Evolutionary conservation across 2,888 invertebrate genomes (phyloP), one percentile per base, ranked within the genome.

Genomic region (Ennomos quercinarius): DNA sequence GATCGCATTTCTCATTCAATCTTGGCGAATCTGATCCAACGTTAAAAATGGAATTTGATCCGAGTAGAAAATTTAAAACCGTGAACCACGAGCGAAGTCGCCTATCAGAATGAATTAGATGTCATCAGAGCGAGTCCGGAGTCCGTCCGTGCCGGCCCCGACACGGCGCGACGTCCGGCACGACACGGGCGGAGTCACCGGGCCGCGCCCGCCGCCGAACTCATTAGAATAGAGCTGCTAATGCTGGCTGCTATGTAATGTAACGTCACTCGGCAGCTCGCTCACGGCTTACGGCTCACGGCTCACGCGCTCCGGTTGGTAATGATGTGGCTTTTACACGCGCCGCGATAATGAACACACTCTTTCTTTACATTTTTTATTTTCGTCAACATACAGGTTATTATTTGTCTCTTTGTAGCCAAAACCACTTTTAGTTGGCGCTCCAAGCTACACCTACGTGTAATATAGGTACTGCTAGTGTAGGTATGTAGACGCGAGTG

Each of bases 61-160:
- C 53, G 42, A 57, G 60, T 42, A 49, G 59, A 49, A 48, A 44
- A 41, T 51, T 55, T 57, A 56, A 60, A 53, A 59, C 48, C 66
- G 56, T 62, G 53, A 54, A 53, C 45, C 56, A 58, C 61, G 63
- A 61, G 49, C 55, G 46, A 57, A 49, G 55, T 61, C 61, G 63
- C 66, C 54, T 61, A 67, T 72, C 70, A 52, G 52, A 66, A 68
- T 70, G 69, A 66, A 72, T 70, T 69, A 68, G 60, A 57, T 40
- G 57, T 60, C 61, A 54, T 51, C 57, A 41, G 56, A 45, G 12
- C 52, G 2, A 13, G 27, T 41, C 41, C 10, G 35, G 39, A 54
- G n/a, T n/a, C n/a, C n/a, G n/a, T 45, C 55, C 34, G 52, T 34
- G 41, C 13, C 46, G 49, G 47, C 27, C 38, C 40, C 35, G 53